Conservation (phyloP, 1,140 invertebrate species). For the Anastrepha ludens region DNA sequence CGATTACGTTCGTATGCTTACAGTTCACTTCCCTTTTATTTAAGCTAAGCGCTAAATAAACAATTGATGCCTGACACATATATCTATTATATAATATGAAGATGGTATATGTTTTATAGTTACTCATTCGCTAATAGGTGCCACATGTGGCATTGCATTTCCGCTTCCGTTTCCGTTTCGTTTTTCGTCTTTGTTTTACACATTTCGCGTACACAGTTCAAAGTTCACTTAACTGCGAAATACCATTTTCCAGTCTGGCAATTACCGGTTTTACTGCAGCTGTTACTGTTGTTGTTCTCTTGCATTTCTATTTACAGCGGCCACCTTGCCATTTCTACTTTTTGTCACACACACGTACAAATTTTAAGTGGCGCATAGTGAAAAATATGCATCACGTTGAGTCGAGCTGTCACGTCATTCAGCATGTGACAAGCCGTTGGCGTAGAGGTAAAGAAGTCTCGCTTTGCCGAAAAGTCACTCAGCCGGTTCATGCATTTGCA, state of each 20-base stretch:
- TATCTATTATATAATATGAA: too few relatives aligned
- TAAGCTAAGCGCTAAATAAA: too few relatives aligned
- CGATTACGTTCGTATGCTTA: too few relatives aligned
- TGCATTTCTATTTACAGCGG: not conserved
- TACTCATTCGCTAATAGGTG: not conserved
- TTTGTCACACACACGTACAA: not conserved
- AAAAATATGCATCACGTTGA: not conserved
- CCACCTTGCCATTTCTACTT: not conserved
- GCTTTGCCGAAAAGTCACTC: slow-evolving; percentile 28
- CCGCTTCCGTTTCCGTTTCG: not conserved
- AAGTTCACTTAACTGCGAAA: slow-evolving; percentile 12
- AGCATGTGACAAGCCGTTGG: not conserved
- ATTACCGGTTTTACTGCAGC: not conserved
- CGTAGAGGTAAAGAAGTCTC: not conserved
- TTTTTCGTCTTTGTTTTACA: not conserved
- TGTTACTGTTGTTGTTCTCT: not conserved
- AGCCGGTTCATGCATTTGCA: not conserved
- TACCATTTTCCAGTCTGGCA: slow-evolving; percentile 7
- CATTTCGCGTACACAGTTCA: not conserved
- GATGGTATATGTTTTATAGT: not conserved
- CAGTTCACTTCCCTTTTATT: too few relatives aligned
- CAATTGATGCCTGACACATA: too few relatives aligned
- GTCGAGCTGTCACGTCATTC: not conserved
- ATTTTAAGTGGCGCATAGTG: not conserved
- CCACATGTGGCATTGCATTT: slow-evolving; percentile 15